Base-by-base conservation (phyloP, 1,140 invertebrate genomes). In the Probaryconus sp. region DNA sequence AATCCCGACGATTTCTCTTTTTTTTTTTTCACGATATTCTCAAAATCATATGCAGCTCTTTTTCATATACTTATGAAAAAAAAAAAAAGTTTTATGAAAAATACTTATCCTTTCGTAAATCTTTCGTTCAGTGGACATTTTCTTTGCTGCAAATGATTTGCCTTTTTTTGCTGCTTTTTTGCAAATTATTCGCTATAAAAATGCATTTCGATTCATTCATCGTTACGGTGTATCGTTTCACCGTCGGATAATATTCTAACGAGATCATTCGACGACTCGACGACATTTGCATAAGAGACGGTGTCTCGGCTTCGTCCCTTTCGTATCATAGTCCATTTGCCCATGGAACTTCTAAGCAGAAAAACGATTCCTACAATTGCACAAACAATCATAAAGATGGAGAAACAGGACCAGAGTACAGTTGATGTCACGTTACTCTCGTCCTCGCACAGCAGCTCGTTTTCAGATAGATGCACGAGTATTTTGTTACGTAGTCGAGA, bases 281-380 rank as follows among this genome's bases (percentile, higher is more conserved):
- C 77, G 10, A 88, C 85, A 60, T 86, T 87, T 42, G 79, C 84
- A 50, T 88, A 88, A 11, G 80, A 81, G 30, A 88, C 83, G 3
- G 85, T 86, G 40, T 87, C 83, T 17, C 75, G 60, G 6, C 77
- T 76, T 11, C 77, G 79, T 35, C 78, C 78, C 20, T 79, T 84
- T 56, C 79, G 79, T 53, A 80, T 80, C 21, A 82, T 76, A 5
- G 71, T 60, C 83, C 84, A 87, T 11, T 83, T 79, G 4, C 71
- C 67, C 16, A 85, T 48, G 9, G 81, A 77, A 47, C 64, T 81
- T 55, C 71, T 81, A n/a, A 79, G 55, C 3, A 85, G 33, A 16
- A 85, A 77, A 40, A 83, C 77, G n/a, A 79, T 37, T 14, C 20
- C 47, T 0, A 65, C 50, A 2, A 81, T 6, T 2, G 80, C 42